Evolutionary conservation across 2,113 vertebrate genomes (phyloP), one percentile per base, ranked within the genome.

Genomic region (Nyctereutes procyonoides): DNA sequence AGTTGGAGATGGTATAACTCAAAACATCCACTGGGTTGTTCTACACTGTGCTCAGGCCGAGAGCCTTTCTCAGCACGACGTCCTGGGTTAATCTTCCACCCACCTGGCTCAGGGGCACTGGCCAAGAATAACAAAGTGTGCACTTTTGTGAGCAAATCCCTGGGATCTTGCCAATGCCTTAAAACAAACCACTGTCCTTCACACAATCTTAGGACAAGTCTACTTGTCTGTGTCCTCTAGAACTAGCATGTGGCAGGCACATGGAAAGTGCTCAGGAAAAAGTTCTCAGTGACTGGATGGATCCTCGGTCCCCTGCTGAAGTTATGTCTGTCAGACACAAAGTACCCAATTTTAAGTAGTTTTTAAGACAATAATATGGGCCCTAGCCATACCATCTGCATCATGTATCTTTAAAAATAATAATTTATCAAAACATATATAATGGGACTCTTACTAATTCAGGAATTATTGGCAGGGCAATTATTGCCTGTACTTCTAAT

Each of bases 381-480:
- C 35, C 28, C 56, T 81, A 95, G 88, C 81, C 62, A 79, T 82
- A 81, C 88, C 85, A 93, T 92, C 96, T 97, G 81, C 69, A 90
- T 94, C 73, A 94, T 53, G 43, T 16, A 65, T 90, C 63, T 96
- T 94, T 88, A 88, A 98, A 97, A 92, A 55, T 90, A 80, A 80
- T 26, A 77, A 84, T 90, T 94, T 90, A 80, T 95, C 43, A 76
- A 88, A 93, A 96, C 56, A 87, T 55, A 83, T 38, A 53, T 19
- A 91, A 62, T 55, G 56, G 7, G 60, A 92, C 85, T 94, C 63
- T 79, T 90, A 84, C 69, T 96, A 79, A 77, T 63, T 91, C 58
- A 93, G 71, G 69, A 81, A 85, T 96, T 92, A 96, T 35, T 92
- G 80, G 86, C 65, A 67, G 48, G n/a, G 32, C 51, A 76, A 14